Percentiles rank a stretch among this genome's conserved stretches.
These are phyloP conservation scores for Streblospio benedicti DNA, from an alignment of 1,140 invertebrate genomes.

Conservation along the genomic window DNA sequence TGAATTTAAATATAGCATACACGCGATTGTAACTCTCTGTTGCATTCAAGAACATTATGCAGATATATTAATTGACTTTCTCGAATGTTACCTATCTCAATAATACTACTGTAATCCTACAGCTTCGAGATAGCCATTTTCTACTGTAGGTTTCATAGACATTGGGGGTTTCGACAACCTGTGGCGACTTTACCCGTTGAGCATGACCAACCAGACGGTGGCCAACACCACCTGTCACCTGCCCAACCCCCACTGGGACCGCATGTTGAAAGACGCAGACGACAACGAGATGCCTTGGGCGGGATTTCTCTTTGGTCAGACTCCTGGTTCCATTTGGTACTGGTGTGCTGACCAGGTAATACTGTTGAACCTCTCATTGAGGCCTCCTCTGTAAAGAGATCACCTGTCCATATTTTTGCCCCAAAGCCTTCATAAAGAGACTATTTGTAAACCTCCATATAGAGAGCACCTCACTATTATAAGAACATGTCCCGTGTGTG, in stretches of 20 bases:
- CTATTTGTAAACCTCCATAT: neutral
- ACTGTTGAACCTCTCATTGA: neutral
- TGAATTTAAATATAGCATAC: too few relatives aligned
- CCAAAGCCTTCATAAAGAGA: neutral
- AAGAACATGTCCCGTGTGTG: neutral
- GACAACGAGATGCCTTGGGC: conserved; percentile 49
- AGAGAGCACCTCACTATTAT: neutral
- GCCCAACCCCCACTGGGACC: conserved; percentile 23
- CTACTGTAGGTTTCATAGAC: conserved; percentile 9
- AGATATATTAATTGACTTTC: too few relatives aligned
- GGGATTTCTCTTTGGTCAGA: conserved; percentile 50
- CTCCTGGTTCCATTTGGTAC: conserved; percentile 50
- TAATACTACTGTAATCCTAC: too few relatives aligned
- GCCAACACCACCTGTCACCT: conserved; percentile 18
- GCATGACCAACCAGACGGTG: conserved; percentile 2
- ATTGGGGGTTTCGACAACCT: conserved; percentile 9
- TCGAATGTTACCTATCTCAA: too few relatives aligned
- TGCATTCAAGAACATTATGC: too few relatives aligned
- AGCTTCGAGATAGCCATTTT: conserved; percentile 5
- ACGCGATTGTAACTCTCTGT: too few relatives aligned
- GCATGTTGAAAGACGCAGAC: conserved; percentile 41
- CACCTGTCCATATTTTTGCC: neutral
- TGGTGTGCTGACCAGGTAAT: conserved; percentile 53
- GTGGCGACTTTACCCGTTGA: conserved; percentile 3
- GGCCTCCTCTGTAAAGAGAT: neutral